These are phyloP conservation scores for Eupithecia subfuscata DNA, from an alignment of 2,888 invertebrate genomes.

Conservation along the genomic window DNA sequence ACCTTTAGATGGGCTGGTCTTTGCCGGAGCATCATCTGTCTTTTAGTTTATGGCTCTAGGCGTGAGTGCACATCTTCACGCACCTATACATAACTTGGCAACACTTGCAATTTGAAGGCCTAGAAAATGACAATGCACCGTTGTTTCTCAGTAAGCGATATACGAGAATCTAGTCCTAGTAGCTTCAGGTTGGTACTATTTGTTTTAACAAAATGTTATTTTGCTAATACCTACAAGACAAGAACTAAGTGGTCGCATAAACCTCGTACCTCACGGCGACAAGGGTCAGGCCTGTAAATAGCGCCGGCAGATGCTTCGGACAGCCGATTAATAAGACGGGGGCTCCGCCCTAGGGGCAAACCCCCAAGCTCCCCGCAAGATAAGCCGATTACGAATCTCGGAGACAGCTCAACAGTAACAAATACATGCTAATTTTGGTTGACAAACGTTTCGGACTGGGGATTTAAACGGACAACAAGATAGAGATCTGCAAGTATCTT, in stretches of 20 bases:
- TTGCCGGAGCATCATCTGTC: constrained; percentile 25
- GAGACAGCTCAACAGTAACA: constrained; percentile 51
- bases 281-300: constrained; percentile 76
- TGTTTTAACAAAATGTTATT: constrained; percentile 44
- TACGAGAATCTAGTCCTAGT: neutral
- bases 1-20: constrained; percentile 35
- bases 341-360: constrained; percentile 68
- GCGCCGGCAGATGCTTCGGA: constrained; percentile 79
- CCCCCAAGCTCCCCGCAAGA: constrained; percentile 59
- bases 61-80: neutral
- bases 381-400: constrained; percentile 70
- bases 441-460: constrained; percentile 39
- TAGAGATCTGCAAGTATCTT: constrained; percentile 2
- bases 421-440: constrained; percentile 56
- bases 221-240: constrained; percentile 54
- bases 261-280: constrained; percentile 51
- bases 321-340: constrained; percentile 82
- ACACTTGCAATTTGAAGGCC: neutral
- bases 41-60: neutral
- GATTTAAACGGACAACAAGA: constrained; percentile 15
- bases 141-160: neutral
- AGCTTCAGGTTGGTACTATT: neutral
- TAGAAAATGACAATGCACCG: neutral
- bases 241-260: constrained; percentile 63
- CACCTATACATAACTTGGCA: neutral